These are phyloP conservation scores for Eurystomus glaucurus DNA, from an alignment of 2,797 vertebrate genomes.

Conservation along the genomic window DNA sequence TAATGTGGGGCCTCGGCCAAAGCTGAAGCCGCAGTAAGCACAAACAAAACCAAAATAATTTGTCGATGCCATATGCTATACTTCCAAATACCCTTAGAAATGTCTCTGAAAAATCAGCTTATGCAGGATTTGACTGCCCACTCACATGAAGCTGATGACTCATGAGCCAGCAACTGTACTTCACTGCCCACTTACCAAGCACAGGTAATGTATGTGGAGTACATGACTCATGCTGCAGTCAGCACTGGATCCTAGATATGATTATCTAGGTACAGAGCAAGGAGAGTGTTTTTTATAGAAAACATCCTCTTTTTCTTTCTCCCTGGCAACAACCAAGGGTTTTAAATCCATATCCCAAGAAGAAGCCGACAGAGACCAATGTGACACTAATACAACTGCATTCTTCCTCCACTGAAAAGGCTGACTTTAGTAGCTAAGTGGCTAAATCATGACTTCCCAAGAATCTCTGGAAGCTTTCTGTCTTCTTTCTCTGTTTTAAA, in stretches of 20 bases:
- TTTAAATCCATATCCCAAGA: neutral
- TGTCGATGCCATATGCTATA: neutral
- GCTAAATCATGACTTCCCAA: neutral
- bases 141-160: slow-evolving; percentile 56
- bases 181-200: slow-evolving; percentile 19
- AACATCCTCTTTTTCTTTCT: neutral
- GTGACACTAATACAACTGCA: accelerated
- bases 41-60: slow-evolving; percentile 28
- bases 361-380: neutral
- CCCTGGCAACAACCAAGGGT: neutral
- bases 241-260: neutral
- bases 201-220: neutral
- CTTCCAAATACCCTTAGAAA: slow-evolving; percentile 10
- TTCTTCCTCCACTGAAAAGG: neutral
- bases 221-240: slow-evolving; percentile 24
- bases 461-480: neutral
- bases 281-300: neutral
- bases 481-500: neutral
- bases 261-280: neutral
- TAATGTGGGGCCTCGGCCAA: neutral
- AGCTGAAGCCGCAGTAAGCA: neutral
- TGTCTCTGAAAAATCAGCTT: slow-evolving; percentile 25
- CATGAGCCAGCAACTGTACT: neutral
- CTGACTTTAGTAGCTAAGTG: neutral
- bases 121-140: slow-evolving; percentile 45